These are phyloP conservation scores for Oxyruncus cristatus DNA, from an alignment of 2,113 vertebrate genomes.

Conservation along the genomic window DNA sequence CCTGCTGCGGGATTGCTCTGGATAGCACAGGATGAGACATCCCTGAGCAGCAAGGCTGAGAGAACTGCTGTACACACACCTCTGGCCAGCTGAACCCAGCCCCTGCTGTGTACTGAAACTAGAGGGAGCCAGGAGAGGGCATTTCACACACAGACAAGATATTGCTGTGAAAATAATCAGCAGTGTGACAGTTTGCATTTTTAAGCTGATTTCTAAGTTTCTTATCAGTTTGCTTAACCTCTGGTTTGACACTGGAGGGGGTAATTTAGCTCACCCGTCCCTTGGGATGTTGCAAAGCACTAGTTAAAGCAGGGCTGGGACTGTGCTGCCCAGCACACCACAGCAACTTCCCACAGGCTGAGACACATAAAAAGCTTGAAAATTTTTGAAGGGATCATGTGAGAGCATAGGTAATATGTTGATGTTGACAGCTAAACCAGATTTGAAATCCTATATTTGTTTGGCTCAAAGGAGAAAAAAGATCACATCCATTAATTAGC, in stretches of 20 bases:
- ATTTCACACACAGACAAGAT: not conserved
- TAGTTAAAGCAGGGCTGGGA: not conserved
- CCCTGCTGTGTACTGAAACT: not conserved
- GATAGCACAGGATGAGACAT: not conserved
- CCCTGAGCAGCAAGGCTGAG: not conserved
- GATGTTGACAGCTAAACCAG: not conserved
- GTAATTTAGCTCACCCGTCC: not conserved
- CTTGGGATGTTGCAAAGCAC: not conserved
- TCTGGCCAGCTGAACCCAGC: not conserved
- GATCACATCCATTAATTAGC: not conserved
- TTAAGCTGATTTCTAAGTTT: not conserved
- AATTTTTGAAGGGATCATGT: not conserved
- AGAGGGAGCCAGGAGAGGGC: not conserved
- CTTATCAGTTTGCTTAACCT: not conserved
- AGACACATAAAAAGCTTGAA: not conserved
- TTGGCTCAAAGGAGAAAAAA: not conserved
- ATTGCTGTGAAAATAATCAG: not conserved
- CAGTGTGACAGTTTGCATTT: not conserved
- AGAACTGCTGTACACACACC: not conserved
- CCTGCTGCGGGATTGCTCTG: not conserved
- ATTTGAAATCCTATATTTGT: not conserved
- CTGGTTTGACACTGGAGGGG: not conserved
- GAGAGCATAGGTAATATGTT: not conserved
- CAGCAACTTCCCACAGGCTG: not conserved
- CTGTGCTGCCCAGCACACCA: not conserved